Conservation (phyloP, 1,140 invertebrate species). For the Eufriesea mexicana region DNA sequence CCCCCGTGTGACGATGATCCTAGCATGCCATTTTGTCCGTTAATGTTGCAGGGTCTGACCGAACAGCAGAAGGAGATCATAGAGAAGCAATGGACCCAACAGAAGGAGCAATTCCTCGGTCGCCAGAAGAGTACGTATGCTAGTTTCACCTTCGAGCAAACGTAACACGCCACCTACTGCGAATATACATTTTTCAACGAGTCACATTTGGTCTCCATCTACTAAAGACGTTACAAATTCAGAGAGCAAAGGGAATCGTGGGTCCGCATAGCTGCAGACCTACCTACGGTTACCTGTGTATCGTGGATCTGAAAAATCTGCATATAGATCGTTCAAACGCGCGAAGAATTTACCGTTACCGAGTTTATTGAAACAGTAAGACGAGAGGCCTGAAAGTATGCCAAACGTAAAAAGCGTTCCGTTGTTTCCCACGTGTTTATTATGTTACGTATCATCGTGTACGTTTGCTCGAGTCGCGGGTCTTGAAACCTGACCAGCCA, state of each 20-base stretch:
- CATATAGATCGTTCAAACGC: neutral
- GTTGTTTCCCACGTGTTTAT: constrained; percentile 13
- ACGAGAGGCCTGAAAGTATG: neutral
- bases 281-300: no score
- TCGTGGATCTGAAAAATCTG: neutral
- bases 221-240: no score
- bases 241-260: neutral
- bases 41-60: constrained; percentile 88
- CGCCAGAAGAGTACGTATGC: constrained; percentile 92
- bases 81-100: constrained; percentile 94
- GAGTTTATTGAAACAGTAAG: neutral
- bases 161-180: neutral
- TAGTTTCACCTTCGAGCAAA: constrained; percentile 21
- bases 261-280: no score
- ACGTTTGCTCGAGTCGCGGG: constrained; percentile 23
- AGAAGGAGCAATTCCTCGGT: constrained; percentile 91
- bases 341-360: neutral
- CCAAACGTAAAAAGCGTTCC: neutral
- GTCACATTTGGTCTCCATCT: no score
- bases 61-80: constrained; percentile 90
- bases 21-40: constrained; percentile 77
- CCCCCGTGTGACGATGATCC: constrained; percentile 72
- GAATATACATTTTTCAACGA: neutral
- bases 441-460: constrained; percentile 3
- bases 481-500: constrained; percentile 10